Evolutionary conservation across 37 sponge, comb jelly and placozoan species (phyloP).

Genomic region (Cliona cf. orientalis): DNA sequence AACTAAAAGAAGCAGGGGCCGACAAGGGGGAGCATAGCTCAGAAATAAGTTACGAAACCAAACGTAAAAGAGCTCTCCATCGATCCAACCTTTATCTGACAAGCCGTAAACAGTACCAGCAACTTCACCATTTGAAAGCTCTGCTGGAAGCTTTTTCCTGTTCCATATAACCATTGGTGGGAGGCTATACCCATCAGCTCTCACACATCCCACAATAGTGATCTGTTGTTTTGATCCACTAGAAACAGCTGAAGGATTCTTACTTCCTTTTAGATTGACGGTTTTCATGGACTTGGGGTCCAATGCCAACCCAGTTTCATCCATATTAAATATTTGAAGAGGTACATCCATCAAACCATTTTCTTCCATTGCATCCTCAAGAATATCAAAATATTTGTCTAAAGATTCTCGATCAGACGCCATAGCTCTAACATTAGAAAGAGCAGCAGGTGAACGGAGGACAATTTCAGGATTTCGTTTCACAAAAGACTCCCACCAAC

Average conservation of each 20-base stretch:
- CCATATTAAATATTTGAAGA: constrained; percentile 19
- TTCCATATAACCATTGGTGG: constrained; percentile 66
- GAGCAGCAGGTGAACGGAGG: not conserved
- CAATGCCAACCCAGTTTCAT: constrained; percentile 51
- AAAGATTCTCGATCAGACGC: not conserved
- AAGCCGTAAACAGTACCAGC: constrained; percentile 68
- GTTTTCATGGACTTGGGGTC: not conserved
- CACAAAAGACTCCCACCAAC: constrained; percentile 52
- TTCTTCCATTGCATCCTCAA: constrained; percentile 1
- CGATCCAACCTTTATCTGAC: constrained; percentile 56
- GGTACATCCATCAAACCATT: constrained; percentile 43
- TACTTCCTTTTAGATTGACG: not conserved
- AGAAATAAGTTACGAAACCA: constrained; percentile 72
- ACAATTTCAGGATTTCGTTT: constrained; percentile 1
- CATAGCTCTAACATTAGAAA: constrained; percentile 7
- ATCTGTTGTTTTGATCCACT: constrained; percentile 52
- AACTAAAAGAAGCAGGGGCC: constrained; percentile 63
- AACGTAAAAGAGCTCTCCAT: constrained; percentile 29
- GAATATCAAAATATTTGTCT: constrained; percentile 21
- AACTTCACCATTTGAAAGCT: constrained; percentile 41
- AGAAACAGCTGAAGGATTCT: not conserved
- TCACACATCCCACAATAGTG: constrained; percentile 55
- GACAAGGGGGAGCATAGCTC: constrained; percentile 5
- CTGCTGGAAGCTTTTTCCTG: constrained; percentile 5
- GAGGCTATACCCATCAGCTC: constrained; percentile 36